Percentiles rank a stretch among this genome's conserved stretches.
Conservation (phyloP, 1,140 invertebrate species). For the Dryas iulia region DNA sequence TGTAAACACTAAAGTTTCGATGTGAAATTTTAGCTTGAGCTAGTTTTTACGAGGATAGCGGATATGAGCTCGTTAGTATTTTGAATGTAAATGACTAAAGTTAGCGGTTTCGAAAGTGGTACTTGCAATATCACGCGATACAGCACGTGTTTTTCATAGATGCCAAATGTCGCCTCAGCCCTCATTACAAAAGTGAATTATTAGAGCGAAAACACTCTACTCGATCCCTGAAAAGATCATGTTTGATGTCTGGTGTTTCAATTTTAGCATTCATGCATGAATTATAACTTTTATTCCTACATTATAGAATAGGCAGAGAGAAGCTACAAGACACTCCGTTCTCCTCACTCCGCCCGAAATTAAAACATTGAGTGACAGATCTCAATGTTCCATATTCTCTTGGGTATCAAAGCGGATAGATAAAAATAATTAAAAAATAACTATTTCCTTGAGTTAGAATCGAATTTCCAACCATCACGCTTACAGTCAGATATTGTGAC, state of each 20-base stretch:
- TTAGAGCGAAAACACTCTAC: slow-evolving; percentile 7
- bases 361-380: too few species aligned
- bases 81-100: neutral
- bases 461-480: too few species aligned
- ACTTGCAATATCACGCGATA: slow-evolving; percentile 10
- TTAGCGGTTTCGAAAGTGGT: slow-evolving; percentile 11
- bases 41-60: neutral
- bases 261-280: neutral
- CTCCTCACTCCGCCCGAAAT: too few species aligned
- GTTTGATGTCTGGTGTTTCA: neutral
- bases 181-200: slow-evolving; percentile 15
- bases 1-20: neutral
- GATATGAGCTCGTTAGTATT: neutral
- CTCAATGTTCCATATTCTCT: too few species aligned
- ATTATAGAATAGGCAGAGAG: neutral
- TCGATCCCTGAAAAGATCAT: neutral
- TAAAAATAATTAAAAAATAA: too few species aligned
- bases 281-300: neutral
- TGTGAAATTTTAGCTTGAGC: neutral
- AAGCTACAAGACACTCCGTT: too few species aligned
- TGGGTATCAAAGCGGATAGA: too few species aligned
- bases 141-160: slow-evolving; percentile 10
- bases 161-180: slow-evolving; percentile 18
- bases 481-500: too few species aligned
- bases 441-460: too few species aligned